Percentiles rank a stretch among this genome's conserved stretches.
phyloP scores from a whole-genome alignment of 2,797 vertebrate species.

The Phrynocephalus forsythii region DNA sequence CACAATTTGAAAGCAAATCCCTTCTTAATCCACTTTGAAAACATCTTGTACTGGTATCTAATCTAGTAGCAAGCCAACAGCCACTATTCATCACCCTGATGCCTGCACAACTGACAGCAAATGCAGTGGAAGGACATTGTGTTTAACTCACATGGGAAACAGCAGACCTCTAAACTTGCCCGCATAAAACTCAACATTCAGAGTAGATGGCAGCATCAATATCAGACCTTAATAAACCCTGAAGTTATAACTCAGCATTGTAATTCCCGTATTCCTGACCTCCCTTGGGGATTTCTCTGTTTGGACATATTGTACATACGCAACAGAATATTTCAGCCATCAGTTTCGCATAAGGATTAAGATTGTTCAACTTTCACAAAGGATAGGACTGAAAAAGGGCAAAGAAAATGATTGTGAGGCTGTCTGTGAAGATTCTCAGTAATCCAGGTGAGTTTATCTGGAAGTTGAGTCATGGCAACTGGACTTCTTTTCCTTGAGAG shows the following conservation, averaged over 20 bases:
- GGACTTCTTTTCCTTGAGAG: too few species aligned
- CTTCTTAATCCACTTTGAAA: slow-evolving; percentile 23
- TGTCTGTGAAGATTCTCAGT: too few species aligned
- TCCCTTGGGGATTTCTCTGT: not conserved
- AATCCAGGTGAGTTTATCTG: too few species aligned
- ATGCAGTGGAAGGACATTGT: rapidly evolving
- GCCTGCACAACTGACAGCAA: not conserved
- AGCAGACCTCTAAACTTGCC: rapidly evolving
- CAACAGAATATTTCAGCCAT: not conserved
- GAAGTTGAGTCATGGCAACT: too few species aligned
- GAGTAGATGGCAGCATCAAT: not conserved
- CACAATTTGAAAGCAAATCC: slow-evolving; percentile 14
- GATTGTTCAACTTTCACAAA: not conserved
- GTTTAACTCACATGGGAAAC: rapidly evolving
- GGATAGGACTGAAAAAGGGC: not conserved
- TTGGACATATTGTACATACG: not conserved
- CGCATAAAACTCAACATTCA: rapidly evolving
- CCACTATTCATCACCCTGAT: rapidly evolving
- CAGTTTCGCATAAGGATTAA: not conserved
- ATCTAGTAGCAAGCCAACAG: not conserved
- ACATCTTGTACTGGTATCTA: slow-evolving; percentile 19
- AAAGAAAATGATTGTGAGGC: not conserved
- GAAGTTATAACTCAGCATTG: not conserved
- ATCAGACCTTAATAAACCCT: not conserved
- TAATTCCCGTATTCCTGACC: not conserved